Evolutionary conservation across 2,113 vertebrate genomes (phyloP).

Genomic region (Guaruba guarouba): DNA sequence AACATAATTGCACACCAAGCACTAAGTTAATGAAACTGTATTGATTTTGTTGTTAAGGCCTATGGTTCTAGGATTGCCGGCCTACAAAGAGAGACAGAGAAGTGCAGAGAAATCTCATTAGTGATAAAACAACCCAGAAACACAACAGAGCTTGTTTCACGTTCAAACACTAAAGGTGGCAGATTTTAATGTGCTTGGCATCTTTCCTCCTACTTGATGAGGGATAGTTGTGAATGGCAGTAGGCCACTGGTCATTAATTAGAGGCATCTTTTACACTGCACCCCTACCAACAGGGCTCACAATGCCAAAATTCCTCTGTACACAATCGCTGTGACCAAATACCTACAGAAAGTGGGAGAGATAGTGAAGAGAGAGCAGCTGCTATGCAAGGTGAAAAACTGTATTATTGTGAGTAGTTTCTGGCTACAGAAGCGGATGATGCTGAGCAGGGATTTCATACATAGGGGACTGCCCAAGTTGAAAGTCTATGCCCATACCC

Average conservation of each 20-base stretch:
- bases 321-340: fast-evolving
- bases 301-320: neutral
- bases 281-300: neutral
- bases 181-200: neutral
- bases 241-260: neutral
- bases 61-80: neutral
- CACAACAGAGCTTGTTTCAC: neutral
- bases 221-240: neutral
- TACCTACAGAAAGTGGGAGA: neutral
- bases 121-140: neutral
- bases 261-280: neutral
- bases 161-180: neutral
- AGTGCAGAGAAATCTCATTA: neutral
- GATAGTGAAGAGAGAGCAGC: neutral
- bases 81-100: neutral
- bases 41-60: neutral
- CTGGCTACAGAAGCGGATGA: neutral
- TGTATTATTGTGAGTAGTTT: neutral
- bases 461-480: fast-evolving
- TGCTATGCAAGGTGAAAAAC: neutral
- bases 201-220: neutral
- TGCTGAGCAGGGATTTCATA: neutral
- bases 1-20: neutral
- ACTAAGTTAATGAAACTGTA: neutral
- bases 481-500: neutral